Evolutionary conservation across 2,113 vertebrate species (phyloP), one percentile per base, ranked within the genome.

Genomic region (Heterotilapia buettikoferi): DNA sequence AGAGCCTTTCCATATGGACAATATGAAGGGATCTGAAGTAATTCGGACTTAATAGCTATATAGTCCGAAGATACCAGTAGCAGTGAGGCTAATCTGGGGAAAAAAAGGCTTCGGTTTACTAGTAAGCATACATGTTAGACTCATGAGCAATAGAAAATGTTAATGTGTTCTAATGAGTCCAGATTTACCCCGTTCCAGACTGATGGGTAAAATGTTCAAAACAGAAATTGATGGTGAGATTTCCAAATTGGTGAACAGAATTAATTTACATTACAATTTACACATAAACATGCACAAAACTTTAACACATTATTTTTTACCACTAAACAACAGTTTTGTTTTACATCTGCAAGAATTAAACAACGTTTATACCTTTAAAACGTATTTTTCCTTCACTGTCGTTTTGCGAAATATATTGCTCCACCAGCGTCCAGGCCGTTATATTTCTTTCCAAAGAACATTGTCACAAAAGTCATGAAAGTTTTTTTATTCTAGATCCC

Each of bases 11-110:
- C 2, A 45, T 16, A 18, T 26, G 21, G 5, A 26, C 13, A 45
- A 45, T 26, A 26, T 45, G 40, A 73, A 45, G 13, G 8, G 38
- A 73, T 16, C 38, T 73, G 38, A 16, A 73, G 38, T 26, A 16
- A 73, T 26, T 45, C 1, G 13, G 13, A 45, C 0, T 40, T 14
- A 73, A 45, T 26, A 73, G 68, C 13, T 73, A 26, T 45, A 45
- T 2, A 73, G n/a, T 71, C 66, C 0, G 1, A 45, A 71, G 0
- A 73, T 14, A 26, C 1, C 13, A 10, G 38, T 26, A 73, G 0
- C 2, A 45, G 66, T 45, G 9, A 5, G 9, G 68, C 14, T 29
- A 47, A 73, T 73, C 68, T 10, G 68, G 21, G 13, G 3, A 0
- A 2, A 40, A 36, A 40, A 43, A 14, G 38, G n/a, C 66, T 71